Conservation (phyloP, 2,888 invertebrate species). For the Peribatodes rhomboidaria region DNA sequence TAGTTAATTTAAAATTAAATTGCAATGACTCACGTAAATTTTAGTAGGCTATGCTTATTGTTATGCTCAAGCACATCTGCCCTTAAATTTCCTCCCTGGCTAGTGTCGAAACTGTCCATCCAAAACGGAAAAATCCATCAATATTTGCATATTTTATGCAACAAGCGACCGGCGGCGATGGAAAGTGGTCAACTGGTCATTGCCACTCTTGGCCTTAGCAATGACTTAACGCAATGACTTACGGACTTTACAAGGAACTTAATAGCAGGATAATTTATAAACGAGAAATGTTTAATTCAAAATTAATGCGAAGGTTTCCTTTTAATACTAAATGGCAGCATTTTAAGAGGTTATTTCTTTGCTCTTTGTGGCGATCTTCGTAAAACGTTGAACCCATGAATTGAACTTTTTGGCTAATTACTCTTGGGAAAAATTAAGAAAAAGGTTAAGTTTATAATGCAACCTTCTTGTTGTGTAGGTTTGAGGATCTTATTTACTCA, state of each 20-base stretch:
- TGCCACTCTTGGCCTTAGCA: slow-evolving; percentile 37
- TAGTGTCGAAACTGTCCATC: slow-evolving; percentile 4
- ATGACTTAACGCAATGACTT: slow-evolving; percentile 35
- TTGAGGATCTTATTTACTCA: no score
- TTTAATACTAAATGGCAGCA: slow-evolving; percentile 2
- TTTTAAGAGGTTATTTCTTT: not conserved
- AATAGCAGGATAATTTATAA: slow-evolving; percentile 16
- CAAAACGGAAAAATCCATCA: slow-evolving; percentile 21
- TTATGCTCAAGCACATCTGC: not conserved
- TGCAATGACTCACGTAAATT: no score
- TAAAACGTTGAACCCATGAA: not conserved
- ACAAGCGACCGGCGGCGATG: slow-evolving; percentile 17
- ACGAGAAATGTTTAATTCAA: slow-evolving; percentile 3
- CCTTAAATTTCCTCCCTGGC: not conserved
- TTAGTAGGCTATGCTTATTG: no score
- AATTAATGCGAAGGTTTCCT: slow-evolving; percentile 7
- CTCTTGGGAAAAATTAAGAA: no score
- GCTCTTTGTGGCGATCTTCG: not conserved
- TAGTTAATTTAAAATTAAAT: no score
- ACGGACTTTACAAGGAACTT: slow-evolving; percentile 28
- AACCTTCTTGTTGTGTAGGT: no score
- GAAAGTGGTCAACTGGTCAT: slow-evolving; percentile 38
- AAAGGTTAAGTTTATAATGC: no score
- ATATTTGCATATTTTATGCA: slow-evolving; percentile 35
- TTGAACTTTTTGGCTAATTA: not conserved